Conservation (phyloP, 2,113 vertebrate genomes). For the Geococcyx californianus region DNA sequence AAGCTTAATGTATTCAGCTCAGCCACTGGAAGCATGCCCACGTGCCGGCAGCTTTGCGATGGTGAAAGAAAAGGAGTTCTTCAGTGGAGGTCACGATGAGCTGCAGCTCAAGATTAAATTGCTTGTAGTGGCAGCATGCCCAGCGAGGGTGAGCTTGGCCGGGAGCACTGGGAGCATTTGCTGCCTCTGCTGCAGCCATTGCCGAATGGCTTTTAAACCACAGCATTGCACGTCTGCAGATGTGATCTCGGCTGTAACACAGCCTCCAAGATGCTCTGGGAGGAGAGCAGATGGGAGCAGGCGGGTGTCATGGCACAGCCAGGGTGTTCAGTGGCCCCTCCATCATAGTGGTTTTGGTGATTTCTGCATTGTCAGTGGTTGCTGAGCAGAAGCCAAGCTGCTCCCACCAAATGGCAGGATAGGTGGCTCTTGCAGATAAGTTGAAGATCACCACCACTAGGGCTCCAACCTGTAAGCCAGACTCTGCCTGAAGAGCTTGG, state of each 20-base stretch:
- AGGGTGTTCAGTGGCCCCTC: rapidly evolving
- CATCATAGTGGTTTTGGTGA: not conserved
- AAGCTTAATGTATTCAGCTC: not conserved
- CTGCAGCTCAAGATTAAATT: conserved; percentile 54
- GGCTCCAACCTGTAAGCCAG: not conserved
- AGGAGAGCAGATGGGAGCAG: not conserved
- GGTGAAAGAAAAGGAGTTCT: conserved; percentile 43
- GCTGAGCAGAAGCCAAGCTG: not conserved
- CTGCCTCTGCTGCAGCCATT: not conserved
- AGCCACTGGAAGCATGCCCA: conserved; percentile 23
- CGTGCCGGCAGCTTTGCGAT: not conserved
- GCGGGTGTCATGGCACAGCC: rapidly evolving
- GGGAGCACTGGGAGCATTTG: not conserved
- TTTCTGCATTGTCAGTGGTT: not conserved
- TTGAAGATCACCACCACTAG: not conserved
- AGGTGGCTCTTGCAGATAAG: not conserved
- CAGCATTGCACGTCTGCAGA: not conserved
- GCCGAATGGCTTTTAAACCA: not conserved
- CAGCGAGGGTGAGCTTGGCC: not conserved
- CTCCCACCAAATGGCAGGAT: not conserved
- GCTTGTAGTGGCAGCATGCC: conserved; percentile 25
- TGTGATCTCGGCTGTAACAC: rapidly evolving
- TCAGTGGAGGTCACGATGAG: conserved; percentile 42
- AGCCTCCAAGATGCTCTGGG: not conserved
- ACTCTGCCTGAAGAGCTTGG: not conserved